Evolutionary conservation across 2,113 vertebrate genomes (phyloP).

Genomic region (Panthera tigris): DNA sequence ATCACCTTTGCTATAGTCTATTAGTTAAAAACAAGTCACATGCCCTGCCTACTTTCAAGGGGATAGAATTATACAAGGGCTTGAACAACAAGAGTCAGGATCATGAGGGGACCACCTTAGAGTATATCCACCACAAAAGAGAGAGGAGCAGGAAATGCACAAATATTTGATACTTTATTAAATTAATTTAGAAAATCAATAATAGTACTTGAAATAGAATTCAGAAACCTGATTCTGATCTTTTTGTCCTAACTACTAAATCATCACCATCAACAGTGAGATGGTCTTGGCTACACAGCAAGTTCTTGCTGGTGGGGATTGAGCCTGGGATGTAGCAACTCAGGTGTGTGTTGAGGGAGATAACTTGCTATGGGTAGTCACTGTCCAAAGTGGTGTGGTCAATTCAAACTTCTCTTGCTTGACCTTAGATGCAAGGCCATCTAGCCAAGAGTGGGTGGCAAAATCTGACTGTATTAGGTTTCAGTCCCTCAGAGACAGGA

Average conservation of each 20-base stretch:
- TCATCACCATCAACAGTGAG: background rate
- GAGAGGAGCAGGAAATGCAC: background rate
- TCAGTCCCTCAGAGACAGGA: background rate
- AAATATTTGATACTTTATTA: background rate
- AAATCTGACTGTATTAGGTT: background rate
- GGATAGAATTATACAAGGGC: background rate
- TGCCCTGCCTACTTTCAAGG: background rate
- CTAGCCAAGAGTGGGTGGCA: background rate
- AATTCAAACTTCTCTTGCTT: background rate
- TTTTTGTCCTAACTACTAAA: background rate
- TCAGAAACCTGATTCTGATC: background rate
- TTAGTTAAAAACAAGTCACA: background rate
- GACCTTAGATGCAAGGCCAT: background rate
- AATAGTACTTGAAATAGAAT: constrained; percentile 15
- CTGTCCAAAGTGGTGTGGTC: background rate
- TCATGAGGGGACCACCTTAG: background rate
- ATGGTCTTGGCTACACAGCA: background rate
- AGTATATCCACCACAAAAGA: background rate
- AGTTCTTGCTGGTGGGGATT: background rate
- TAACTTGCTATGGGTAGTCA: background rate
- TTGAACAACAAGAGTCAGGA: background rate
- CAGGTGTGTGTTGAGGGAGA: background rate
- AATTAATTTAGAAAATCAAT: constrained; percentile 35
- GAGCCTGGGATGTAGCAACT: background rate
- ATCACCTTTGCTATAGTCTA: background rate